Percentiles rank a stretch among this genome's conserved stretches.
Conservation (phyloP, 2,888 invertebrate species). For the Cryptus viduatorius region DNA sequence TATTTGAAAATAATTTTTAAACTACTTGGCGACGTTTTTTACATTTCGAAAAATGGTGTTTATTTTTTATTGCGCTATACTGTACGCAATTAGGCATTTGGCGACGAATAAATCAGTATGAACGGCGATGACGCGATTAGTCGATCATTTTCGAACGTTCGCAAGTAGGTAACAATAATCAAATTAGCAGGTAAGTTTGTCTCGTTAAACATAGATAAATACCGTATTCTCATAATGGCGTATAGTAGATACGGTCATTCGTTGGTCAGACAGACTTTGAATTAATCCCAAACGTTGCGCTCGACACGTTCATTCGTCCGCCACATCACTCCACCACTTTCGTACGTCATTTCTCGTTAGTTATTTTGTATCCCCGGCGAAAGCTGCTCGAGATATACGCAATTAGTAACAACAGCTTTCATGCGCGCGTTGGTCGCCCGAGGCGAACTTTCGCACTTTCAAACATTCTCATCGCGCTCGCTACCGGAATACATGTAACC, state of each 20-base stretch:
- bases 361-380: slow-evolving; percentile 8
- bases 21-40: too few relatives aligned
- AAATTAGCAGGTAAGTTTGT: not conserved
- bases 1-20: too few relatives aligned
- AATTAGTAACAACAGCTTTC: slow-evolving; percentile 64
- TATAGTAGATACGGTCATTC: not conserved
- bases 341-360: not conserved
- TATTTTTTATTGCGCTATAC: too few relatives aligned
- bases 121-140: too few relatives aligned
- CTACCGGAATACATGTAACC: not conserved
- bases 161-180: not conserved
- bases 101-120: too few relatives aligned
- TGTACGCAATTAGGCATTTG: too few relatives aligned
- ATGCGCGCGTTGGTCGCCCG: slow-evolving; percentile 22
- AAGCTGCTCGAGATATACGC: slow-evolving; percentile 26
- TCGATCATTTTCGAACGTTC: not conserved
- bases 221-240: slow-evolving; percentile 1
- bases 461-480: slow-evolving; percentile 35
- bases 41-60: too few relatives aligned
- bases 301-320: not conserved
- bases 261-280: slow-evolving; percentile 38
- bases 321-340: not conserved
- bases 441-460: slow-evolving; percentile 63
- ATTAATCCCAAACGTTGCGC: slow-evolving; percentile 56
- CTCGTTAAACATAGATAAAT: not conserved